phyloP scores from a whole-genome alignment of 2,888 invertebrate species.

The Calameuta idolon region DNA sequence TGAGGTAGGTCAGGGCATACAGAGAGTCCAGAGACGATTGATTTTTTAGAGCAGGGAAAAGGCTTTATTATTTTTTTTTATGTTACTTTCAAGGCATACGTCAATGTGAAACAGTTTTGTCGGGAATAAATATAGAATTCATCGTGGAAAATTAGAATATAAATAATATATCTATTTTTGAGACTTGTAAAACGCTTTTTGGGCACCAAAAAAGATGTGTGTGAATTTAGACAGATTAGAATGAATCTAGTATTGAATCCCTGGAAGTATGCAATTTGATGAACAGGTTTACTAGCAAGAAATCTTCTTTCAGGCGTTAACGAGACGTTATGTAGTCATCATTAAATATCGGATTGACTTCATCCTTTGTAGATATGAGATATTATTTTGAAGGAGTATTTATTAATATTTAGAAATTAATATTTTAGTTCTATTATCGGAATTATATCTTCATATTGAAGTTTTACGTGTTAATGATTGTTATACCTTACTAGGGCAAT shows the following conservation, averaged over 20 bases:
- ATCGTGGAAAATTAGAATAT: not conserved
- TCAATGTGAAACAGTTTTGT: not conserved
- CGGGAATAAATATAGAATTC: not conserved
- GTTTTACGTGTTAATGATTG: not conserved
- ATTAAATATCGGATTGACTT: not conserved
- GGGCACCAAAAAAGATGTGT: too few relatives aligned
- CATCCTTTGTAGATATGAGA: not conserved
- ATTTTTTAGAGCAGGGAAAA: not conserved
- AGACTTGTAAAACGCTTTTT: too few relatives aligned
- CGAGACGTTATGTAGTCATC: not conserved
- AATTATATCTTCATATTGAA: not conserved
- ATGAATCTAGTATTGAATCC: not conserved
- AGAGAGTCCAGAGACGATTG: not conserved
- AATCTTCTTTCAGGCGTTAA: not conserved
- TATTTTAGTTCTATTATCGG: not conserved
- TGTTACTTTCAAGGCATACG: not conserved
- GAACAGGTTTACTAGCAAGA: not conserved
- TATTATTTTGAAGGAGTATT: not conserved
- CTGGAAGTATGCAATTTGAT: not conserved
- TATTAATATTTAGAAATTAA: not conserved
- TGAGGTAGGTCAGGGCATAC: conserved; percentile 19
- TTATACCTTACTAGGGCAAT: not conserved
- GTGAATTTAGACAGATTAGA: too few relatives aligned
- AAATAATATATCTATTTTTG: too few relatives aligned
- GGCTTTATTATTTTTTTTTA: not conserved